Conservation (phyloP, 2,113 vertebrate species). For the Ceuthmochares aereus region DNA sequence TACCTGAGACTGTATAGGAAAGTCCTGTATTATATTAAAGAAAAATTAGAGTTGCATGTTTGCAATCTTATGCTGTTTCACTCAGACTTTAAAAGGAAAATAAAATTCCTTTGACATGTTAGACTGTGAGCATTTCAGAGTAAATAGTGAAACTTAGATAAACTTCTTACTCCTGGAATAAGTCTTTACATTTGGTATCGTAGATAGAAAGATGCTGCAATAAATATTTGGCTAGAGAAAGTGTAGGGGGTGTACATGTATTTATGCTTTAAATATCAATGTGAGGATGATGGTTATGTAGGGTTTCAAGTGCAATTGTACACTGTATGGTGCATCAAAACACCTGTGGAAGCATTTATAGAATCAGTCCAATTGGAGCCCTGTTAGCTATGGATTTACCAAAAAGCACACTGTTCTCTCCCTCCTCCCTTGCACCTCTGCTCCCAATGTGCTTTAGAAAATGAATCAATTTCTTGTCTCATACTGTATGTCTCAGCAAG, state of each 20-base stretch:
- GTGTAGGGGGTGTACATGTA: rapidly evolving
- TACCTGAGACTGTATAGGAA: background rate
- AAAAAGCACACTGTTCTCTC: background rate
- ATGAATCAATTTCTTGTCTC: background rate
- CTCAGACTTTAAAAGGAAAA: background rate
- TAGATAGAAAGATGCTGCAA: background rate
- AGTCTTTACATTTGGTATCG: background rate
- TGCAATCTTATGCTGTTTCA: background rate
- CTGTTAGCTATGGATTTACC: rapidly evolving
- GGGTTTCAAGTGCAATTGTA: background rate
- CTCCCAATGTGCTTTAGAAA: background rate
- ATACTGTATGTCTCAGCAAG: background rate
- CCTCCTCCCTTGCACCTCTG: rapidly evolving
- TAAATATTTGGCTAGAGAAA: background rate
- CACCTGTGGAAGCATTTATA: background rate
- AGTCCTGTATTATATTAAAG: background rate
- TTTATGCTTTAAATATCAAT: background rate
- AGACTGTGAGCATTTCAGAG: background rate
- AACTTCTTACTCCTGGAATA: background rate
- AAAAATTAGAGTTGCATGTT: background rate
- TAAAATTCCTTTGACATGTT: background rate
- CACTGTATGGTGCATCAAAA: background rate
- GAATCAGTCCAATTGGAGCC: background rate
- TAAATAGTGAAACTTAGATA: background rate
- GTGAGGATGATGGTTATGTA: background rate